phyloP scores from a whole-genome alignment of 2,797 vertebrate genomes.

The Rhadinocentrus ornatus region DNA sequence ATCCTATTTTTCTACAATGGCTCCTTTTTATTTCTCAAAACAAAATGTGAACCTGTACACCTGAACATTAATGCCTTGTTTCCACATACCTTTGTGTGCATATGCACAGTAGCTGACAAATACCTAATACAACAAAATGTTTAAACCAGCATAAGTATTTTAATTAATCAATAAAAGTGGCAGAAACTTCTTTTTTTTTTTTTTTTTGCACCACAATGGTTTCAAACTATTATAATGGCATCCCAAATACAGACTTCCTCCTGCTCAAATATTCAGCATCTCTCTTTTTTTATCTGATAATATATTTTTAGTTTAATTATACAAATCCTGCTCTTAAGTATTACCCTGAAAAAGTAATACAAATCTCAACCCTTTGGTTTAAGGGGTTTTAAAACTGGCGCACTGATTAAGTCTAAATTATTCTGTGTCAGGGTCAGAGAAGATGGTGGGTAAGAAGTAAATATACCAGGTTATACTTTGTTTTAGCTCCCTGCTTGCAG shows the following conservation, averaged over 20 bases:
- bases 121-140: not conserved
- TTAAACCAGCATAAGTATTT: not conserved
- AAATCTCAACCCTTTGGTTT: not conserved
- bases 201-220: too few species aligned
- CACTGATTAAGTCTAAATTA: not conserved
- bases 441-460: not conserved
- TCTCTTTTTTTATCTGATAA: not conserved
- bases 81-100: not conserved
- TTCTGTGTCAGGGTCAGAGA: not conserved
- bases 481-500: not conserved
- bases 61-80: not conserved
- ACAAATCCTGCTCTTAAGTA: too few species aligned
- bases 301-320: not conserved
- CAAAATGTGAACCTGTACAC: not conserved
- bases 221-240: too few species aligned
- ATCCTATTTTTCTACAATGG: not conserved
- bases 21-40: not conserved
- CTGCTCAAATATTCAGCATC: too few species aligned
- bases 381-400: not conserved
- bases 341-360: not conserved
- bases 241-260: too few species aligned
- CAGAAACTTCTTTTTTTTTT: too few species aligned
- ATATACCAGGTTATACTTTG: constrained; percentile 1
- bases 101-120: not conserved
- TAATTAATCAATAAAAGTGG: too few species aligned